Conservation (phyloP, 2,113 vertebrate species). For the Dendrocopos noguchii region DNA sequence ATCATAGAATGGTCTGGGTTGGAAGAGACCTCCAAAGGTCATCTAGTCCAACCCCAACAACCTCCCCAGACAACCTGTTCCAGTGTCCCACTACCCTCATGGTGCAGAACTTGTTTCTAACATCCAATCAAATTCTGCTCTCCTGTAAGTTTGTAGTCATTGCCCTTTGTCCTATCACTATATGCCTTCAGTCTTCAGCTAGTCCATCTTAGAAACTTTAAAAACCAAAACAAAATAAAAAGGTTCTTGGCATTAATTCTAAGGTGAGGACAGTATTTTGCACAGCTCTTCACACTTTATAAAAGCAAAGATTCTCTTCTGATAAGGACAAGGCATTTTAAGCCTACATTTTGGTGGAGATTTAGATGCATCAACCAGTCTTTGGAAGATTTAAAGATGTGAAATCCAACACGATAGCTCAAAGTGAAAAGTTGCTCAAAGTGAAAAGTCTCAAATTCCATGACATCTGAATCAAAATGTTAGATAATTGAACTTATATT, state of each 20-base stretch:
- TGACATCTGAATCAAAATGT: not conserved
- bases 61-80: too few relatives aligned
- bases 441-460: not conserved
- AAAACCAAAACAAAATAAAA: not conserved
- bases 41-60: too few relatives aligned
- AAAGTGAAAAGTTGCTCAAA: not conserved
- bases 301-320: conserved; percentile 11
- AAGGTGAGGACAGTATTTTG: conserved; percentile 1
- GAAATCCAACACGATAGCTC: conserved; percentile 19
- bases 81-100: too few relatives aligned
- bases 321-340: conserved; percentile 15
- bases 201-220: not conserved
- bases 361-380: conserved; percentile 2
- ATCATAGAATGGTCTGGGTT: too few relatives aligned
- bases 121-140: too few relatives aligned
- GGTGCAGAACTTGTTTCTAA: too few relatives aligned
- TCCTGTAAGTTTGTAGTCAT: too few relatives aligned
- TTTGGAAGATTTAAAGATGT: not conserved
- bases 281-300: not conserved
- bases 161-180: too few relatives aligned
- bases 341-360: not conserved
- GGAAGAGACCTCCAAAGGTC: too few relatives aligned
- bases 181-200: not conserved
- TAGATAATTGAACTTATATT: not conserved
- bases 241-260: conserved; percentile 5